A percentile compares a stretch with the other conserved stretches of the same genome.
Conservation (phyloP, 2,888 invertebrate genomes). For the Folsomia manolachei region DNA sequence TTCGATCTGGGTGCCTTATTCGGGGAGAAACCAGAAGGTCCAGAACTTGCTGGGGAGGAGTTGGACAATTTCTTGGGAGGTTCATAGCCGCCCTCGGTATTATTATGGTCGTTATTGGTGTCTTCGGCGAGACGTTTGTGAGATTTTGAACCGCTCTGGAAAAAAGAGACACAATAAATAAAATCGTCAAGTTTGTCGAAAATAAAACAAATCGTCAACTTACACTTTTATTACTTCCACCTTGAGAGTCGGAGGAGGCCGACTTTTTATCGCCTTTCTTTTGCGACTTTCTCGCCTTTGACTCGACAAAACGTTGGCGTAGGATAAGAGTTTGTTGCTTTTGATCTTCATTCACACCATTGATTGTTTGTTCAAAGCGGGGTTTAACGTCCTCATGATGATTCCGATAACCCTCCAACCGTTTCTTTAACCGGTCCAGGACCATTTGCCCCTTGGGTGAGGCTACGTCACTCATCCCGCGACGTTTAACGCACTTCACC, state of each 20-base stretch:
- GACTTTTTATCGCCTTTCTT: slow-evolving; percentile 70
- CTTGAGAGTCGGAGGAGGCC: not conserved
- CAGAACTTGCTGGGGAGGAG: slow-evolving; percentile 17
- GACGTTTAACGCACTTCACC: not conserved
- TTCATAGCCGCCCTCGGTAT: slow-evolving; percentile 54
- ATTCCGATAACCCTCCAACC: slow-evolving; percentile 82
- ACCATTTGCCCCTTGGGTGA: slow-evolving; percentile 64
- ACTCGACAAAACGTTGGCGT: slow-evolving; percentile 85
- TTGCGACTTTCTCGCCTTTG: slow-evolving; percentile 77
- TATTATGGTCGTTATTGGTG: not conserved
- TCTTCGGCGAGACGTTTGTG: slow-evolving; percentile 59
- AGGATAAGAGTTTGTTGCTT: slow-evolving; percentile 82
- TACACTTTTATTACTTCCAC: too few species aligned
- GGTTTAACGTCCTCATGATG: slow-evolving; percentile 82
- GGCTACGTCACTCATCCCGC: slow-evolving; percentile 57
- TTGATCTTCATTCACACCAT: slow-evolving; percentile 83
- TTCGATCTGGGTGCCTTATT: not conserved
- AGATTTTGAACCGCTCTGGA: slow-evolving; percentile 68
- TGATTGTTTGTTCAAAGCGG: slow-evolving; percentile 82
- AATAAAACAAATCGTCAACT: too few species aligned
- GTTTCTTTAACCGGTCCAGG: slow-evolving; percentile 75
- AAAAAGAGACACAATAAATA: not conserved
- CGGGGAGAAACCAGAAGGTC: not conserved
- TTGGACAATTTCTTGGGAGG: slow-evolving; percentile 46
- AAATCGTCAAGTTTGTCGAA: not conserved